Percentiles rank a stretch among this genome's conserved stretches.
Evolutionary conservation across 2,797 vertebrate species (phyloP).

Genomic region (Phaenicophaeus curvirostris): DNA sequence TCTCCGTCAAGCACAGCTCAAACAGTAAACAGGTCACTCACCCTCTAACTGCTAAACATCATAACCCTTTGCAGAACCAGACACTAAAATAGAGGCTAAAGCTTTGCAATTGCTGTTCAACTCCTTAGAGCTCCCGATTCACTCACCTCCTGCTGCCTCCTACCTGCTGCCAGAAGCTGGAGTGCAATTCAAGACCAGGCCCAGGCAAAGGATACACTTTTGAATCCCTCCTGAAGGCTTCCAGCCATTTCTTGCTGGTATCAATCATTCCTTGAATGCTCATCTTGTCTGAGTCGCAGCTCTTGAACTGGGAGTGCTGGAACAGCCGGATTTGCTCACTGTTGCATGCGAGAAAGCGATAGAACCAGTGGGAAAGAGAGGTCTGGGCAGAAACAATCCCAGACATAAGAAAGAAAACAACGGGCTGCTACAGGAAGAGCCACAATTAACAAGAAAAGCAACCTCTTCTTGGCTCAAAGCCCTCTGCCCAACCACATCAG

Average conservation of each 20-base stretch:
- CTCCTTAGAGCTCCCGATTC: neutral
- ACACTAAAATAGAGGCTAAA: neutral
- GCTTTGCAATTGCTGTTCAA: neutral
- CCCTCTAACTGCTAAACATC: neutral
- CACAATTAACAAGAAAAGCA: neutral
- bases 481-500: neutral
- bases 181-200: neutral
- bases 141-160: neutral
- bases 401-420: neutral
- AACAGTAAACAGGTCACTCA: neutral
- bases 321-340: constrained; percentile 78
- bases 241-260: constrained; percentile 89
- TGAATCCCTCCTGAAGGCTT: constrained; percentile 84
- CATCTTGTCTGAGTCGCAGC: constrained; percentile 66
- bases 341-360: neutral
- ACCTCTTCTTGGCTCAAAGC: neutral
- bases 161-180: neutral
- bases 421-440: neutral
- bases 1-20: neutral
- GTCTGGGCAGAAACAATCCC: neutral
- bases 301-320: constrained; percentile 54
- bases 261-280: constrained; percentile 85
- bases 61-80: neutral
- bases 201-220: constrained; percentile 88
- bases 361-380: neutral